Evolutionary conservation across 2,888 invertebrate genomes (phyloP).

Genomic region (Drosophila acutilabella): DNA sequence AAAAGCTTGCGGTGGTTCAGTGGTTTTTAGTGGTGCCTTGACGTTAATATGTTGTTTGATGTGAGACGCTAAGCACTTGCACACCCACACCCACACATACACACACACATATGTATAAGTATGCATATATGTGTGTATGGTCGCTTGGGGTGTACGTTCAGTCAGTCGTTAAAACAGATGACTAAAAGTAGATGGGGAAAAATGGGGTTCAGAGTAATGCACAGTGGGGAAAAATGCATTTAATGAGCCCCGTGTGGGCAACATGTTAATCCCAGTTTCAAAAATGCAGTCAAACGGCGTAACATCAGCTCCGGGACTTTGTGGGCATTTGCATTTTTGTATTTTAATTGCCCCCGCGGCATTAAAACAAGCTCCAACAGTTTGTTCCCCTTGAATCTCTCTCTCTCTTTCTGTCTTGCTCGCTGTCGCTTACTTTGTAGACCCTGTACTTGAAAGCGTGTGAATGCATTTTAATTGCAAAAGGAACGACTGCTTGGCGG

Average conservation of each 20-base stretch:
- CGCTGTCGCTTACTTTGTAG: background rate
- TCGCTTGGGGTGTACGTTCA: slow-evolving; percentile 50
- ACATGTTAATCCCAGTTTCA: slow-evolving; percentile 69
- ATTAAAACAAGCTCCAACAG: background rate
- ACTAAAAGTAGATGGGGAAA: background rate
- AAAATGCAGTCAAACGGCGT: slow-evolving; percentile 31
- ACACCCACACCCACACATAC: slow-evolving; percentile 17
- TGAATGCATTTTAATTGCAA: too few relatives aligned
- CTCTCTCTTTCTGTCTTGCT: background rate
- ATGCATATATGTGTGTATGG: slow-evolving; percentile 8
- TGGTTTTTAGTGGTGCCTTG: slow-evolving; percentile 38
- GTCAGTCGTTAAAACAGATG: slow-evolving; percentile 54
- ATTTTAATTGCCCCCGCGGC: slow-evolving; percentile 73
- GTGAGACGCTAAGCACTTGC: slow-evolving; percentile 49
- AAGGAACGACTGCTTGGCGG: too few relatives aligned
- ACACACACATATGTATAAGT: slow-evolving; percentile 14
- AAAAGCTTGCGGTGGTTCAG: slow-evolving; percentile 29
- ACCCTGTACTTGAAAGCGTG: background rate
- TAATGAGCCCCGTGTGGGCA: slow-evolving; percentile 75
- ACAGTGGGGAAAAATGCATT: slow-evolving; percentile 38
- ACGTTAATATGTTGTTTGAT: slow-evolving; percentile 66
- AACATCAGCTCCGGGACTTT: slow-evolving; percentile 30
- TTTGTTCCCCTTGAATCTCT: background rate
- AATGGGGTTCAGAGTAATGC: background rate
- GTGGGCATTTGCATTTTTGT: slow-evolving; percentile 62